These are phyloP conservation scores for Timandra comae DNA, from an alignment of 2,888 invertebrate genomes.

Conservation along the genomic window DNA sequence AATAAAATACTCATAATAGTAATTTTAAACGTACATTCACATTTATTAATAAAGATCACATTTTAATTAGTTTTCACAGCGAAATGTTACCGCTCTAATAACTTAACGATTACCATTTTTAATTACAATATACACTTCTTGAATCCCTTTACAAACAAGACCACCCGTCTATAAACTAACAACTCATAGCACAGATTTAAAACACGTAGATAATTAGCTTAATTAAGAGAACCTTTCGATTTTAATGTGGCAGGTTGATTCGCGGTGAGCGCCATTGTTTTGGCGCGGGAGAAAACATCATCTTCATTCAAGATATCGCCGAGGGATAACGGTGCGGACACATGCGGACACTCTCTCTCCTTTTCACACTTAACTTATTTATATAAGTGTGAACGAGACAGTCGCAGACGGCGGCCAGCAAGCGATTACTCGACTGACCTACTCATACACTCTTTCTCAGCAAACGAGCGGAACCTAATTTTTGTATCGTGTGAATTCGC, in stretches of 20 bases:
- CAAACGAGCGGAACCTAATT: conserved; percentile 75
- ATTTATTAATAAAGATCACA: too few relatives aligned
- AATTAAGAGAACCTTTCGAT: conserved; percentile 59
- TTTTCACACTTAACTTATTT: conserved; percentile 22
- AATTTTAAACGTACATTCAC: too few relatives aligned
- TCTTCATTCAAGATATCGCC: conserved; percentile 75
- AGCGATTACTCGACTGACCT: conserved; percentile 76
- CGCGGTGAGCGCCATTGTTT: conserved; percentile 63
- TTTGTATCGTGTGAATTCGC: conserved; percentile 67
- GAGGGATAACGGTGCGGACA: conserved; percentile 71
- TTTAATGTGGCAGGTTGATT: conserved; percentile 57
- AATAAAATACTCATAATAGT: too few relatives aligned
- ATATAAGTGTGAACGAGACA: conserved; percentile 33
- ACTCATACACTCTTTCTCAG: conserved; percentile 78
- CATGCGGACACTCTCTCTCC: conserved; percentile 45
- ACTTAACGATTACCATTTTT: conserved; percentile 10
- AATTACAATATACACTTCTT: conserved; percentile 10
- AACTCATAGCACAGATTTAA: conserved; percentile 31
- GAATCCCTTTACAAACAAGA: conserved; percentile 22
- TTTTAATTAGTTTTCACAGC: neutral
- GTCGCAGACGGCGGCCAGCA: conserved; percentile 54
- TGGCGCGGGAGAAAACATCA: conserved; percentile 74
- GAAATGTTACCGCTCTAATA: conserved; percentile 15
- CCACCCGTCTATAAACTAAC: conserved; percentile 28
- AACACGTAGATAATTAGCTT: conserved; percentile 41